Base-by-base conservation (phyloP, 2,113 vertebrate genomes). In the human region DNA sequence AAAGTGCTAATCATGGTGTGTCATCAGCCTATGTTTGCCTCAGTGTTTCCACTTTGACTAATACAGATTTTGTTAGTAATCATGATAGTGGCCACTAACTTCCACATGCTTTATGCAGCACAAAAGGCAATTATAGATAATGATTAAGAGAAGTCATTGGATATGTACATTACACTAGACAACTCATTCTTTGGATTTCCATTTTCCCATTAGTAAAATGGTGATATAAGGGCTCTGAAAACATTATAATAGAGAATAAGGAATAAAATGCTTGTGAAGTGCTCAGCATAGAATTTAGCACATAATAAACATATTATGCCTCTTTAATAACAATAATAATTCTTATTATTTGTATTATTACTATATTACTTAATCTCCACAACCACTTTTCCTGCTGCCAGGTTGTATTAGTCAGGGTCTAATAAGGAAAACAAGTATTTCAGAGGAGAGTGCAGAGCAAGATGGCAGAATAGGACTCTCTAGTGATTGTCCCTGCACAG, bases 141-240 rank as follows among this genome's bases (percentile, higher is more conserved):
- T 50, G 70, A 76, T 20, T 86, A 48, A 45, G 22, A 68, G 22
- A 14, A 94, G 81, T 76, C n/a, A 70, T 14, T 76, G 55, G 8
- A 59, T 90, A 81, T 61, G 66, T 88, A 32, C 16, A 93, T 55
- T 90, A 66, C 16, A 78, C 22, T 52, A 32, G 75, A 50, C 20
- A 91, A 50, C 20, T 72, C 52, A 84, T 97, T 13, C 23, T 93
- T 85, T 93, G 61, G 81, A 80, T n/a, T 95, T 92, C 5, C 68
- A 75, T 89, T 48, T 32, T 48, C 38, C 92, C 20, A 73, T 66
- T 84, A 79, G 35, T 57, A 66, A 88, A 83, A 75, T 79, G 18
- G 3, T 52, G 50, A 66, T 32, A 73, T 50, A 59, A 87, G 86
- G 50, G 1, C 30, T 72, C 17, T 76, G 92, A 85, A 66, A 73